Percentiles rank a stretch among this genome's conserved stretches.
Evolutionary conservation across 2,888 invertebrate genomes (phyloP).

Genomic region (Diplazon laetatorius): DNA sequence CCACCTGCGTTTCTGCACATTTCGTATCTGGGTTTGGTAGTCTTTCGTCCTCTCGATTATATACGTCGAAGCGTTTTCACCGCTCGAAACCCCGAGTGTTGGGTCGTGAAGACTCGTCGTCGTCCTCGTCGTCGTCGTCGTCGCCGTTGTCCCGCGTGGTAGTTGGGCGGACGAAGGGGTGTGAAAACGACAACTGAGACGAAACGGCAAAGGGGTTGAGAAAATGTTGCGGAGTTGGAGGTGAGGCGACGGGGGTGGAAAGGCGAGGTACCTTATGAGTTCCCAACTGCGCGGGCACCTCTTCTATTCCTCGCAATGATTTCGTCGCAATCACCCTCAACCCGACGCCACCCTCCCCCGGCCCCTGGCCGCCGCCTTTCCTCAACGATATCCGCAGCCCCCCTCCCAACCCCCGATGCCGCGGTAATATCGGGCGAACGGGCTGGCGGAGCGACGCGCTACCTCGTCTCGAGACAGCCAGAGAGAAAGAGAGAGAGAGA

Average conservation of each 20-base stretch:
- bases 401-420: constrained; percentile 67
- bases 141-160: no score
- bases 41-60: constrained; percentile 65
- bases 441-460: constrained; percentile 21
- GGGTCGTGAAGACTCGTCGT: constrained; percentile 51
- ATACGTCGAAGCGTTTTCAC: constrained; percentile 56
- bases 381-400: no score
- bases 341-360: constrained; percentile 61
- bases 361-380: constrained; percentile 65
- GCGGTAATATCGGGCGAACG: constrained; percentile 82
- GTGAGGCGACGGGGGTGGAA: constrained; percentile 14
- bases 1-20: constrained; percentile 11
- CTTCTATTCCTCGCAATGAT: constrained; percentile 83
- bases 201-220: constrained; percentile 18
- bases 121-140: constrained; percentile 56
- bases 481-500: constrained; percentile 80
- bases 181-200: constrained; percentile 25
- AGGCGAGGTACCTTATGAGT: constrained; percentile 76
- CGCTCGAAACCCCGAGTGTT: constrained; percentile 36
- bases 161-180: constrained; percentile 22
- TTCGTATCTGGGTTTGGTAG: constrained; percentile 57
- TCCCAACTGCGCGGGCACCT: constrained; percentile 82
- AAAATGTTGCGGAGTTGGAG: constrained; percentile 15
- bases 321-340: constrained; percentile 82
- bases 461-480: constrained; percentile 54